These are phyloP conservation scores for Nasonovia ribisnigri DNA, from an alignment of 2,888 invertebrate genomes.

Conservation along the genomic window DNA sequence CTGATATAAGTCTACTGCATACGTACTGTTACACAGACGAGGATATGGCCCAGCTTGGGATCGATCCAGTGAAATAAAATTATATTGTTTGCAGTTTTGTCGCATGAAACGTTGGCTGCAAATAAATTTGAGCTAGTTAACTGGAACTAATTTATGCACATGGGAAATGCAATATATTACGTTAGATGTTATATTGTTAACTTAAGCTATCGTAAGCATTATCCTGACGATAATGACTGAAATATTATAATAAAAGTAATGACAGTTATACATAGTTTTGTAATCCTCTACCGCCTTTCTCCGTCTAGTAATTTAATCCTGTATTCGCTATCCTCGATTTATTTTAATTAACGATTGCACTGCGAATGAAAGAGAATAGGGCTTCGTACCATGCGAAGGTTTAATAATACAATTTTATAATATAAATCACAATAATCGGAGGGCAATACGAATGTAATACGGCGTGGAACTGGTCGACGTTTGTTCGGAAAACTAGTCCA, in stretches of 20 bases:
- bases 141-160: neutral
- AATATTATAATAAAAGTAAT: neutral
- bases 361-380: neutral
- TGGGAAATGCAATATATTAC: neutral
- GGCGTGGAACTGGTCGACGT: neutral
- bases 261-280: neutral
- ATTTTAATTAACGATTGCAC: neutral
- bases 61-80: neutral
- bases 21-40: neutral
- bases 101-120: neutral
- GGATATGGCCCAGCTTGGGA: neutral
- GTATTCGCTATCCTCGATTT: neutral
- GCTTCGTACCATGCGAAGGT: neutral
- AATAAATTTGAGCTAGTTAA: neutral
- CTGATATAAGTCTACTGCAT: neutral
- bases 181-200: neutral
- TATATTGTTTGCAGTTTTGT: neutral
- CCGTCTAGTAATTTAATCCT: neutral
- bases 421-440: neutral
- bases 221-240: neutral
- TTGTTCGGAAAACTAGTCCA: neutral
- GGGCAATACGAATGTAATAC: neutral
- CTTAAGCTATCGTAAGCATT: neutral
- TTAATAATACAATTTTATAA: neutral
- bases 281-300: neutral